Evolutionary conservation across 2,888 invertebrate genomes (phyloP), one percentile per base, ranked within the genome.

Genomic region (Lobophora halterata): DNA sequence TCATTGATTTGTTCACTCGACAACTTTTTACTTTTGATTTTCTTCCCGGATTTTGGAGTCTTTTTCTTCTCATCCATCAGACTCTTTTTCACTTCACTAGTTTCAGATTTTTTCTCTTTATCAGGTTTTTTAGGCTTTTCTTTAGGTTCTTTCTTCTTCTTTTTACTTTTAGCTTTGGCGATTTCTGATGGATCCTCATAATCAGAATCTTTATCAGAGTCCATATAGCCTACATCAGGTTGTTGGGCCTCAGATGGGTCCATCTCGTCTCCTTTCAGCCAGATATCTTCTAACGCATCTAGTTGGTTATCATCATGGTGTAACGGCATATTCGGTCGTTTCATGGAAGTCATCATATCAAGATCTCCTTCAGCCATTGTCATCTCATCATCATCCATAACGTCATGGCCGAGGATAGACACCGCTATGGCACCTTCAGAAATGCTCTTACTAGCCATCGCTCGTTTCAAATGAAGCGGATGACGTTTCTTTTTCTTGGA

Each of bases 261-360:
- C 79, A 93, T 93, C 79, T 94, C 93, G 26, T 93, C 93, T 16
- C 94, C 94, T 79, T 94, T 94, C 5, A 93, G 64, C 93, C 93
- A 94, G 52, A 94, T 93, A 59, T 94, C 93, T 75, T 93, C 93
- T 2, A 94, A 77, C 3, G 90, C 93, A 70, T 93, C 93, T 16
- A 93, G 65, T 48, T 93, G 92, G 24, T 91, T 90, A 55, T 93
- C 94, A 62, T 93, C 93, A 0, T 92, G 92, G 3, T 88, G 87
- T 79, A 76, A 50, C 1, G 62, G 89, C 87, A 62, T 73, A 57
- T 68, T 79, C 3, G 72, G 79, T 28, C 79, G 49, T 39, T 83
- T 87, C 83, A 85, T 85, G 13, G 86, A 82, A 0, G 79, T 85
- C 85, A 88, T 83, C 86, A 88, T 86, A 19, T 88, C 88, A 1